These are phyloP conservation scores for Parnassius glacialis DNA, from an alignment of 2,888 invertebrate genomes.

Conservation along the genomic window DNA sequence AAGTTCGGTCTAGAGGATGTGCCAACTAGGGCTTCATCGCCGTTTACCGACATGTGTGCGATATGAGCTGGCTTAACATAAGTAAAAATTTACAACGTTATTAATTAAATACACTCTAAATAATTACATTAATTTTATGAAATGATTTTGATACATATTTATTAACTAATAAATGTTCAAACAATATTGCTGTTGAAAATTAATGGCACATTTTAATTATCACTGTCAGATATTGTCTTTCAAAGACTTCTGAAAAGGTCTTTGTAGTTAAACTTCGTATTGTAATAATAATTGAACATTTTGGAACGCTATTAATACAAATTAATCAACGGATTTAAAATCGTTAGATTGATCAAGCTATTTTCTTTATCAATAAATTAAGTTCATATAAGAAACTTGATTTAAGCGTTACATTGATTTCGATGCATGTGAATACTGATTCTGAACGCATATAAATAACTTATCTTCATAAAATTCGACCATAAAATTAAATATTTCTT, in stretches of 20 bases:
- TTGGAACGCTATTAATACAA: conserved; percentile 1
- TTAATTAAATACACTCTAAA: background rate
- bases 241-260: conserved; percentile 8
- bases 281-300: conserved; percentile 15
- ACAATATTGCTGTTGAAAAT: conserved; percentile 10
- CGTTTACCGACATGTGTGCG: too few relatives aligned
- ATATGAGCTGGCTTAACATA: too few relatives aligned
- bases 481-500: too few relatives aligned
- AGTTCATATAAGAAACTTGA: too few relatives aligned
- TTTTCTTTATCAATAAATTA: too few relatives aligned
- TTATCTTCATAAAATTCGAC: too few relatives aligned
- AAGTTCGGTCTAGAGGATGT: too few relatives aligned
- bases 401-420: background rate
- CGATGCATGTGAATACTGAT: too few relatives aligned
- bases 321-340: conserved; percentile 8
- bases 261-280: conserved; percentile 12
- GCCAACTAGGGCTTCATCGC: too few relatives aligned
- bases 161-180: background rate
- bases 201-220: conserved; percentile 12
- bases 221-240: conserved; percentile 6
- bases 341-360: too few relatives aligned
- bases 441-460: too few relatives aligned
- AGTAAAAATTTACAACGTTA: background rate
- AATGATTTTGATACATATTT: background rate
- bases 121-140: background rate